Evolutionary conservation across 1,140 invertebrate species (phyloP), one percentile per base, ranked within the genome.

Genomic region (Tigriopus japonicus): DNA sequence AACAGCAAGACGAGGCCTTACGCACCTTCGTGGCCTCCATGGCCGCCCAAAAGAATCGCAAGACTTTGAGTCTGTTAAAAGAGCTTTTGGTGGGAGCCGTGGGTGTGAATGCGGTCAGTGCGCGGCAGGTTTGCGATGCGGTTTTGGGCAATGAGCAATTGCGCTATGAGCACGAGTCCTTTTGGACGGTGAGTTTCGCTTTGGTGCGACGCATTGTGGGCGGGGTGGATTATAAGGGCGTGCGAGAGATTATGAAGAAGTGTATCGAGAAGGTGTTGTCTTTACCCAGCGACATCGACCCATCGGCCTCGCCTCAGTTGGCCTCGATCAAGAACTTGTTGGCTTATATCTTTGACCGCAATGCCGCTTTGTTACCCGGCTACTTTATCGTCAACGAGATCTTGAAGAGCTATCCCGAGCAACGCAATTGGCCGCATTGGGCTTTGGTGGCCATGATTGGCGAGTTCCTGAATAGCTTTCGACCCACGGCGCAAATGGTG

Each of bases 381-480:
- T 95, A 95, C 71, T 87, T 97, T 64, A 86, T 95, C 63, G 84
- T 93, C 0, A 94, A 91, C 73, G 91, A 96, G 75, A 83, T 97
- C 65, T 81, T 86, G 56, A 88, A 95, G 73, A 79, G 82, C 35
- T 87, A 84, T 72, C 82, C 85, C 42, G 81, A 89, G 66, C 81
- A 84, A 67, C 80, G 77, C 66, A 78, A 78, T 59, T 87, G 84
- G 79, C 88, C 88, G 40, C 90, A 95, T 73, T 95, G 91, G 90
- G 85, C 85, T 77, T 71, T 96, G 15, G 83, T 87, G 35, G 80
- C 81, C 68, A 71, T 95, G 5, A 76, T 95, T 61, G 84, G 86
- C 17, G 81, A 80, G 70, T 94, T 94, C 75, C 82, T 95, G 12
- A 86, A 92, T 68, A 62, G 62, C 53, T 96, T 95, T 70, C 78